A percentile compares a stretch with the other conserved stretches of the same genome.
Conservation (phyloP, 2,797 vertebrate species). For the Hoplostethus atlanticus region DNA sequence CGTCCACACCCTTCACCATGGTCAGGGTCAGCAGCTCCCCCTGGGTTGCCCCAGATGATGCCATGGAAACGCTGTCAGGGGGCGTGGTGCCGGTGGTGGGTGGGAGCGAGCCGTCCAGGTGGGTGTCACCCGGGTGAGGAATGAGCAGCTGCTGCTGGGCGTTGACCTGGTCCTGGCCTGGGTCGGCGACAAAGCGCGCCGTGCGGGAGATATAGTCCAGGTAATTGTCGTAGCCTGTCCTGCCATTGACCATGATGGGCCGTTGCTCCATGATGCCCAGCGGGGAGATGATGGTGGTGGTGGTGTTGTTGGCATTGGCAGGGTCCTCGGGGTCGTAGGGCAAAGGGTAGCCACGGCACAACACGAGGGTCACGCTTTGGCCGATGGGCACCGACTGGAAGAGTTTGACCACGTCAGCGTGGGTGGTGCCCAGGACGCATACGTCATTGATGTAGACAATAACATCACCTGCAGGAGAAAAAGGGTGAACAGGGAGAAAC, state of each 20-base stretch:
- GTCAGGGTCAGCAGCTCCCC: slow-evolving; percentile 95
- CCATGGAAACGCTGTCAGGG: slow-evolving; percentile 96
- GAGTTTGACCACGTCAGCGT: slow-evolving; percentile 98
- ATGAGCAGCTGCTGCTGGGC: slow-evolving; percentile 86
- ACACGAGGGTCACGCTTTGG: slow-evolving; percentile 95
- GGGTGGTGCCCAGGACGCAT: slow-evolving; percentile 97
- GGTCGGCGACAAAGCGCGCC: slow-evolving; percentile 89
- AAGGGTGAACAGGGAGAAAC: not conserved
- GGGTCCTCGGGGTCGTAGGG: slow-evolving; percentile 96
- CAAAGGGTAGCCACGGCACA: slow-evolving; percentile 96
- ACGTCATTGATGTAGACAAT: slow-evolving; percentile 99
- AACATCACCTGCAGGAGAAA: slow-evolving; percentile 89
- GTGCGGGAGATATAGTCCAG: slow-evolving; percentile 98
- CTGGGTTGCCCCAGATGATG: slow-evolving; percentile 94
- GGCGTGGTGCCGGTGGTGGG: slow-evolving; percentile 83
- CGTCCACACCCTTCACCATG: slow-evolving; percentile 97
- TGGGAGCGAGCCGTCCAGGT: slow-evolving; percentile 93
- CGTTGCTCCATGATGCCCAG: slow-evolving; percentile 96
- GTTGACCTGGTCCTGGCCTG: slow-evolving; percentile 61
- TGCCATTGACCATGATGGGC: slow-evolving; percentile 94
- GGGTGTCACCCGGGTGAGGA: slow-evolving; percentile 93
- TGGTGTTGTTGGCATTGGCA: slow-evolving; percentile 65
- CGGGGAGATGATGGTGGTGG: slow-evolving; percentile 93
- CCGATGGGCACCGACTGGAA: slow-evolving; percentile 98
- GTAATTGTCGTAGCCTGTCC: slow-evolving; percentile 96